Conservation (phyloP, 2,113 vertebrate species). For the Pan paniscus region DNA sequence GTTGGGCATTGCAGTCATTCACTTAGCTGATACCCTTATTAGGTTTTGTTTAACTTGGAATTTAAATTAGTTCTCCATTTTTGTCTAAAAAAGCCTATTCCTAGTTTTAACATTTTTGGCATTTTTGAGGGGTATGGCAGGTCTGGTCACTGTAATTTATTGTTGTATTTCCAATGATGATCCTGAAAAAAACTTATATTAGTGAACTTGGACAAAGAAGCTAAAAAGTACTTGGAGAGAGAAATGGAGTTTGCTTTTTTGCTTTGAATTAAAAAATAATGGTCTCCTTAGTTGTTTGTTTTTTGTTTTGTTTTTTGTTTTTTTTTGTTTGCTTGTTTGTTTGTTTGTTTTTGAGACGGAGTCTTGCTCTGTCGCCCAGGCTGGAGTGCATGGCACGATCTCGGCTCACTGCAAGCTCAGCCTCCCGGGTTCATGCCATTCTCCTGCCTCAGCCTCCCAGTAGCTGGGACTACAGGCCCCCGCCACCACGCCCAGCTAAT, state of each 20-base stretch:
- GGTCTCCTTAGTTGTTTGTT: background rate
- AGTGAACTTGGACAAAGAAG: background rate
- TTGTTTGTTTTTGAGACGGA: too few species aligned
- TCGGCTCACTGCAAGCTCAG: too few species aligned
- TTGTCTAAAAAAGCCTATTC: background rate
- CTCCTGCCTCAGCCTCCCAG: too few species aligned
- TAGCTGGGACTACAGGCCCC: too few species aligned
- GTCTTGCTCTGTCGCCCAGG: too few species aligned
- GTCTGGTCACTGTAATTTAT: background rate
- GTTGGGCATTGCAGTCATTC: background rate
- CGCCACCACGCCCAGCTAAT: too few species aligned
- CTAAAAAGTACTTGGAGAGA: background rate
- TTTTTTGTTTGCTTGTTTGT: too few species aligned
- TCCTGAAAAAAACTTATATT: background rate
- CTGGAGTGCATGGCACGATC: too few species aligned
- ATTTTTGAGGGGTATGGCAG: background rate
- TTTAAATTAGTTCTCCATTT: constrained; percentile 15
- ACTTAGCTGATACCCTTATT: background rate
- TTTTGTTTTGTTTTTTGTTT: too few species aligned
- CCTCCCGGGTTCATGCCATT: too few species aligned
- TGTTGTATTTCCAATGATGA: background rate
- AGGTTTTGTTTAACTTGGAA: constrained; percentile 1
- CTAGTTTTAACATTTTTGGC: background rate
- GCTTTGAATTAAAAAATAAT: background rate
- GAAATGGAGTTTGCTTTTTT: background rate